phyloP scores from a whole-genome alignment of 2,113 vertebrate genomes.

The Scomber scombrus region DNA sequence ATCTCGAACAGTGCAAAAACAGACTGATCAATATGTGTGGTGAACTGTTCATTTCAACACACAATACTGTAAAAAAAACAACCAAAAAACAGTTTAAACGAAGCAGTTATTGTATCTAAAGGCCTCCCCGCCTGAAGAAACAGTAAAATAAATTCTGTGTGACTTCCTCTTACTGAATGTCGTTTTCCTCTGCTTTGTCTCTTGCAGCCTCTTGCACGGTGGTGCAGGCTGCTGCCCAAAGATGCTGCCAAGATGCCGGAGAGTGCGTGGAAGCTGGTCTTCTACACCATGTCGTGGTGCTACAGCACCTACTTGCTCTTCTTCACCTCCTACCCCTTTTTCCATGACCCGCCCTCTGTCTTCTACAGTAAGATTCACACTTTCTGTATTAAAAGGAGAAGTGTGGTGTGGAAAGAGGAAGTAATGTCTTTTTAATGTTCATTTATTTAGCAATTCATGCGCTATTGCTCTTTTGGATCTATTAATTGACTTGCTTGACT shows the following conservation, averaged over 20 bases:
- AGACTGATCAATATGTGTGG: neutral
- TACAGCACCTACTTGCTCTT: conserved; percentile 95
- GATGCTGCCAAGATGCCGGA: conserved; percentile 97
- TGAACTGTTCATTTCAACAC: neutral
- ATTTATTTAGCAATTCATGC: neutral
- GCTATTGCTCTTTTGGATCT: neutral
- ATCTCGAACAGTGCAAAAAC: neutral
- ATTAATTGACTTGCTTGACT: neutral
- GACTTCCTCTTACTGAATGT: conserved; percentile 31
- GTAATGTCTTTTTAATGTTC: neutral
- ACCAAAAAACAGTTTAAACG: conserved; percentile 7
- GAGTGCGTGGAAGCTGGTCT: conserved; percentile 97
- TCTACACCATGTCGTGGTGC: conserved; percentile 94
- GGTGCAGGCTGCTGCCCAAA: conserved; percentile 89
- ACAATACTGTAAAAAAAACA: neutral
- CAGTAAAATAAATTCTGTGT: neutral
- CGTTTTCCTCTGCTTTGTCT: conserved; percentile 24
- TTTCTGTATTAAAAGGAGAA: too few relatives aligned
- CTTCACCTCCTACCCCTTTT: conserved; percentile 93
- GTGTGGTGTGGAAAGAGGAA: neutral
- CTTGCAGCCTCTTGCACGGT: conserved; percentile 89
- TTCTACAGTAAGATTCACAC: conserved; percentile 89
- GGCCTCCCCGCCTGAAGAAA: neutral
- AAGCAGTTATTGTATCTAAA: neutral
- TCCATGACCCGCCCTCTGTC: conserved; percentile 91